Percentiles rank a stretch among this genome's conserved stretches.
These are phyloP conservation scores for Epiblema foenella DNA, from an alignment of 2,888 invertebrate species.

Conservation along the genomic window DNA sequence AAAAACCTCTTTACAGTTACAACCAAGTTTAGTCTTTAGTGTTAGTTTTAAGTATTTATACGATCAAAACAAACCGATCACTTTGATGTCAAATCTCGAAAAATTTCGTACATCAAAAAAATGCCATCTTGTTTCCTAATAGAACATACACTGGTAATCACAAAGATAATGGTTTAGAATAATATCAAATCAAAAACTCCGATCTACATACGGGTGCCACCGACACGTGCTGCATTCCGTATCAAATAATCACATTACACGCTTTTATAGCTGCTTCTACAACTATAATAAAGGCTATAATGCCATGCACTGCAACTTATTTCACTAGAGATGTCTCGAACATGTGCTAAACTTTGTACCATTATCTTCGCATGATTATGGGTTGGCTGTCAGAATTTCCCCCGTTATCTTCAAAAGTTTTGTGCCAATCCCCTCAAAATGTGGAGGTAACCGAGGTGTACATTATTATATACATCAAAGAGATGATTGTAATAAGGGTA, in stretches of 20 bases:
- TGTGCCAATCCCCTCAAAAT: constrained; percentile 28
- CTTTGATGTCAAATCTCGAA: no score
- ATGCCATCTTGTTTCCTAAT: not conserved
- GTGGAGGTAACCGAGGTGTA: constrained; percentile 26
- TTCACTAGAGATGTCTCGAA: constrained; percentile 22
- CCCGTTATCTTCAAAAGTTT: constrained; percentile 43
- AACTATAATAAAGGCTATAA: constrained; percentile 14
- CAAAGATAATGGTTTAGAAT: not conserved
- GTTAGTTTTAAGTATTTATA: no score
- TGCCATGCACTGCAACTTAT: constrained; percentile 19
- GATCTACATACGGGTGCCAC: constrained; percentile 3
- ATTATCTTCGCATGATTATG: constrained; percentile 46
- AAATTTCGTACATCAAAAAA: not conserved
- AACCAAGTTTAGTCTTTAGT: no score
- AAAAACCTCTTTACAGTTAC: no score
- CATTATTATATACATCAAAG: constrained; percentile 34
- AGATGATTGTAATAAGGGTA: constrained; percentile 20
- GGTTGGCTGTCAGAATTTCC: constrained; percentile 41
- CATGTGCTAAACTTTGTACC: constrained; percentile 45
- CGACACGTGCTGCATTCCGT: not conserved
- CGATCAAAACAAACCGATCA: no score
- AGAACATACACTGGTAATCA: not conserved
- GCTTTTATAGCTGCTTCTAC: not conserved
- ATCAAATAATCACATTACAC: not conserved
- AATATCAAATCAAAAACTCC: not conserved